Conservation (phyloP, 2,113 vertebrate genomes). For the Dryoscopus gambensis region DNA sequence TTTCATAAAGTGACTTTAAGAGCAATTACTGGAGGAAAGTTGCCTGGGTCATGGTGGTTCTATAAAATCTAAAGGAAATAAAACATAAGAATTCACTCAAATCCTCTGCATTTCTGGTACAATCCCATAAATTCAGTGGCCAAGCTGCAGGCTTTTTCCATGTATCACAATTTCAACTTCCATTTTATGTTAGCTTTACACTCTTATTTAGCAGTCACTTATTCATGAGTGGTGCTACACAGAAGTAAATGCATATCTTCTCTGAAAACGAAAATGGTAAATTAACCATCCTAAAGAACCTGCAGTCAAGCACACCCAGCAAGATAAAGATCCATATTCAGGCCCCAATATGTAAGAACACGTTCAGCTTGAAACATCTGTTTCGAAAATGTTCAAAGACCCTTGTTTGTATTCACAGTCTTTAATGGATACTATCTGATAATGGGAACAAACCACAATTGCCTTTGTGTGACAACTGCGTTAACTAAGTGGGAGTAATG, state of each 20-base stretch:
- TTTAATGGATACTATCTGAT: neutral
- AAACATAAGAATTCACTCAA: neutral
- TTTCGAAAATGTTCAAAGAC: neutral
- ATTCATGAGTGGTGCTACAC: neutral
- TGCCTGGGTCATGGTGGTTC: neutral
- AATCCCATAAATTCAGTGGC: neutral
- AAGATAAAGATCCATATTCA: neutral
- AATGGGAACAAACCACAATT: fast-evolving
- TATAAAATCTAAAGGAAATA: slow-evolving; percentile 7
- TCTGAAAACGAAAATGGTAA: neutral
- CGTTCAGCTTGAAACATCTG: neutral
- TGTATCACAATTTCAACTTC: neutral
- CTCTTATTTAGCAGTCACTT: neutral
- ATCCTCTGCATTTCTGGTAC: neutral
- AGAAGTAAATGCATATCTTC: neutral
- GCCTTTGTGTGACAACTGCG: neutral
- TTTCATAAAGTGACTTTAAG: slow-evolving; percentile 15
- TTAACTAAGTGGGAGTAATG: neutral
- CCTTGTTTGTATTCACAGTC: neutral
- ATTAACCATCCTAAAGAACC: neutral
- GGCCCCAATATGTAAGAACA: neutral
- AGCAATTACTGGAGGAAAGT: neutral
- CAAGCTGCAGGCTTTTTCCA: neutral
- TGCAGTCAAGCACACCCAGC: neutral
- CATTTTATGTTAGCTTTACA: neutral